Conservation (phyloP, 2,888 invertebrate genomes). For the Encarsia formosa region DNA sequence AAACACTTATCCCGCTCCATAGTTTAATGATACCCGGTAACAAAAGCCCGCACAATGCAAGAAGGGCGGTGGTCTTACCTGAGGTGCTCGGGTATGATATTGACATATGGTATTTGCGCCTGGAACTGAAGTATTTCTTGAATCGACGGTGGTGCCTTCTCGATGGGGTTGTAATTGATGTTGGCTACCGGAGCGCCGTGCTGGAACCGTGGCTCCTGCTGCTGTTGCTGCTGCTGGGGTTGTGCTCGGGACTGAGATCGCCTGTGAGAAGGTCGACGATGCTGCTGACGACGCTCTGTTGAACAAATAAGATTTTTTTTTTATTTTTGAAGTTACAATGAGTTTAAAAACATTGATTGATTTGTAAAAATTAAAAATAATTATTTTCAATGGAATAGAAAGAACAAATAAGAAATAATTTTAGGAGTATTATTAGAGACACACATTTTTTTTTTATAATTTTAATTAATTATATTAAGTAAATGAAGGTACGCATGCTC, state of each 20-base stretch:
- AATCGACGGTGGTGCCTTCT: conserved; percentile 43
- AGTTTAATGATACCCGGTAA: neutral
- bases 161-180: conserved; percentile 37
- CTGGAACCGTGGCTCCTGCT: conserved; percentile 22
- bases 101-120: conserved; percentile 45
- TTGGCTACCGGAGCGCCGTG: conserved; percentile 26
- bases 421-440: too few relatives aligned
- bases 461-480: too few relatives aligned
- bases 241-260: conserved; percentile 17
- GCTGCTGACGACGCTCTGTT: too few relatives aligned
- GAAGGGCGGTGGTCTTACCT: conserved; percentile 13
- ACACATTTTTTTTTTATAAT: too few relatives aligned
- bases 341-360: too few relatives aligned
- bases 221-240: conserved; percentile 17
- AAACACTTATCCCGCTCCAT: too few relatives aligned
- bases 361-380: too few relatives aligned
- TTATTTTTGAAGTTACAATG: too few relatives aligned
- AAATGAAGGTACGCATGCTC: too few relatives aligned
- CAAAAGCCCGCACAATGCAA: neutral
- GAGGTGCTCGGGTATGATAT: conserved; percentile 42
- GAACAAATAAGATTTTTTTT: too few relatives aligned
- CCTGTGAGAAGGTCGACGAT: conserved; percentile 13
- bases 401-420: too few relatives aligned
- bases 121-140: conserved; percentile 45
- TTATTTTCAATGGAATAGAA: too few relatives aligned